These are phyloP conservation scores for Apamea sordens DNA, from an alignment of 2,888 invertebrate genomes.

Conservation along the genomic window DNA sequence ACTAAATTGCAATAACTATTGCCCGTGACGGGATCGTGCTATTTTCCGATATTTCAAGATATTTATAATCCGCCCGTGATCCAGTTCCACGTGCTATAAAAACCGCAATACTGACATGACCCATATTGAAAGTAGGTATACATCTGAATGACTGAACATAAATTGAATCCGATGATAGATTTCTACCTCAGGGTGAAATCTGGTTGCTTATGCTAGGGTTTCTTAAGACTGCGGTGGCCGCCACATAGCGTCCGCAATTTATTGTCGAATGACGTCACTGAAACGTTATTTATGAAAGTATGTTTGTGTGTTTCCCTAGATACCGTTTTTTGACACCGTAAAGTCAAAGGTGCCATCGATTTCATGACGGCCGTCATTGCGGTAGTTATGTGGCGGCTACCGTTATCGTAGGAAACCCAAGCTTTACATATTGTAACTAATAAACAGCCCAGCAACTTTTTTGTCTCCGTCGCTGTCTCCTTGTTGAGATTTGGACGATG, in stretches of 20 bases:
- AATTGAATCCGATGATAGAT: background rate
- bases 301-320: background rate
- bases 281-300: background rate
- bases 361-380: background rate
- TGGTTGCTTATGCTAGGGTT: background rate
- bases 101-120: conserved; percentile 24
- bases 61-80: conserved; percentile 20
- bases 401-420: background rate
- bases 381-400: background rate
- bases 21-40: background rate
- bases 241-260: background rate
- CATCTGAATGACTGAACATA: conserved; percentile 15
- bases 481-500: no score
- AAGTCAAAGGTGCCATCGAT: background rate
- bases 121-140: conserved; percentile 18
- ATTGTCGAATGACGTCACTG: background rate
- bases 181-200: background rate
- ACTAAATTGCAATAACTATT: background rate
- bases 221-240: background rate
- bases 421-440: background rate
- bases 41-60: conserved; percentile 3
- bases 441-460: background rate
- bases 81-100: conserved; percentile 12
- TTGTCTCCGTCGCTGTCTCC: background rate
- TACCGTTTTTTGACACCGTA: background rate